Evolutionary conservation across 2,797 vertebrate species (phyloP).

Genomic region (Sebastes kiyomatsui): DNA sequence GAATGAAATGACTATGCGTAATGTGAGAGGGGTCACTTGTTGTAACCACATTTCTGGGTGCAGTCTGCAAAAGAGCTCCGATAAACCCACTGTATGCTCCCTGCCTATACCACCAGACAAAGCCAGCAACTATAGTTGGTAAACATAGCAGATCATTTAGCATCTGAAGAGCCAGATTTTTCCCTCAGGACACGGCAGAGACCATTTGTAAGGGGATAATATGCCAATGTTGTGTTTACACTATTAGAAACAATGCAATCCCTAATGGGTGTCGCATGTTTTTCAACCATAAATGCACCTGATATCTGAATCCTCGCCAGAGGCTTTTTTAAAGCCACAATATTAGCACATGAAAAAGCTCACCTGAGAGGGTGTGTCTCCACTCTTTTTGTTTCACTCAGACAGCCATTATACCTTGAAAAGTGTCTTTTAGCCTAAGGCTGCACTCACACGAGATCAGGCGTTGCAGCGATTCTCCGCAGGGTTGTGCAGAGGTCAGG

Average conservation of each 20-base stretch:
- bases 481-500: not conserved
- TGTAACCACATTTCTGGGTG: not conserved
- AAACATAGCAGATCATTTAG: not conserved
- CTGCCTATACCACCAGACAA: not conserved
- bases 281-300: conserved; percentile 3
- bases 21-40: not conserved
- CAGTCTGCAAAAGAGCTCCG: not conserved
- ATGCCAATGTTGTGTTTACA: not conserved
- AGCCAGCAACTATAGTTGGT: not conserved
- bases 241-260: not conserved
- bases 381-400: conserved; percentile 8
- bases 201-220: not conserved
- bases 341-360: conserved; percentile 21
- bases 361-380: conserved; percentile 12
- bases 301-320: not conserved
- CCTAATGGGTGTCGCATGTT: not conserved
- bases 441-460: not conserved
- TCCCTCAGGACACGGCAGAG: not conserved
- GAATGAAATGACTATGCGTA: not conserved
- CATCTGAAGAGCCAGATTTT: not conserved
- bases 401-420: not conserved
- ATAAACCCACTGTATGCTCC: not conserved
- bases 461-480: not conserved
- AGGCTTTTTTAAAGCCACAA: not conserved
- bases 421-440: conserved; percentile 16